Conservation (phyloP, 2,797 vertebrate species). For the Thamnophis elegans region DNA sequence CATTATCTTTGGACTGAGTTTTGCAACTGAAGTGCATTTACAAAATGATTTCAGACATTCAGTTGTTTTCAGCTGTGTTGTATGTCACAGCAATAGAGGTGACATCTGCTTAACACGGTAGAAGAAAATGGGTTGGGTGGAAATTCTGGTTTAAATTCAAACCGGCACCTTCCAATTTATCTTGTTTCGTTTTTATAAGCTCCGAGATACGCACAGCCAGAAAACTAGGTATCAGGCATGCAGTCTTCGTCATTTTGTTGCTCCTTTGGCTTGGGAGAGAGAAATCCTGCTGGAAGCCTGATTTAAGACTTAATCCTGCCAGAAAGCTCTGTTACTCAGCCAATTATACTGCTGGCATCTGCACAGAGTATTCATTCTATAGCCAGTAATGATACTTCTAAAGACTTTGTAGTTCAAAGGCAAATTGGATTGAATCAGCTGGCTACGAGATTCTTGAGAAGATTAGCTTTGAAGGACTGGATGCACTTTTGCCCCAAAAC, state of each 20-base stretch:
- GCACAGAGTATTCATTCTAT: not conserved
- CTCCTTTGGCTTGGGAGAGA: not conserved
- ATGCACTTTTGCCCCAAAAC: not conserved
- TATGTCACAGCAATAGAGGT: not conserved
- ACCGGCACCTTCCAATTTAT: slow-evolving; percentile 26
- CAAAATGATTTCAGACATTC: slow-evolving; percentile 20
- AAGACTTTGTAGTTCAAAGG: not conserved
- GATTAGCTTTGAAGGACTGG: not conserved
- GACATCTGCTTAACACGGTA: slow-evolving; percentile 12
- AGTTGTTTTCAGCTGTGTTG: not conserved
- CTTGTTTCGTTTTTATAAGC: slow-evolving; percentile 35
- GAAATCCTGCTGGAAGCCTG: not conserved
- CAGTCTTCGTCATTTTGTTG: not conserved
- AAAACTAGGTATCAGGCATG: not conserved
- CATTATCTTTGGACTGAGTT: slow-evolving; percentile 23
- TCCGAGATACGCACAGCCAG: not conserved
- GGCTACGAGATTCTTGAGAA: not conserved
- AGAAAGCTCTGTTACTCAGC: not conserved
- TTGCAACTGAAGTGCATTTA: not conserved
- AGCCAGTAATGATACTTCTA: not conserved
- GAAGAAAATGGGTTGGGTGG: slow-evolving; percentile 37
- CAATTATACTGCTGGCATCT: not conserved
- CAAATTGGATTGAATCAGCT: not conserved
- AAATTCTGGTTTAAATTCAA: slow-evolving; percentile 33
- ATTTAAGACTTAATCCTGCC: not conserved